Conservation (phyloP, 2,888 invertebrate species). For the Trachelus troglodyta region DNA sequence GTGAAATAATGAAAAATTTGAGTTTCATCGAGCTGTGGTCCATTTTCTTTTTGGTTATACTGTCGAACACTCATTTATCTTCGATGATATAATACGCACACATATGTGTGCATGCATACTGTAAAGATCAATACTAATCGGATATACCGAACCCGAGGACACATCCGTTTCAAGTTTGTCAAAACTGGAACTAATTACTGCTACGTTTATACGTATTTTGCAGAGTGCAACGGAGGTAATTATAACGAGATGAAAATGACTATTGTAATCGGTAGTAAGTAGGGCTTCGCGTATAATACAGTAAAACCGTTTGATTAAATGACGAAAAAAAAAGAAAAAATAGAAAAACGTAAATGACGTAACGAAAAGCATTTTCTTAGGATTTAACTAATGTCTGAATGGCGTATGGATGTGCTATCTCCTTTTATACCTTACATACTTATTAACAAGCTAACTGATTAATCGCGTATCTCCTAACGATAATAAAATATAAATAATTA, state of each 20-base stretch:
- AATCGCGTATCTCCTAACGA: slow-evolving; percentile 3
- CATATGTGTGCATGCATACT: background rate
- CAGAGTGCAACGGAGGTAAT: background rate
- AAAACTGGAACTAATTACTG: background rate
- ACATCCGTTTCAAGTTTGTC: background rate
- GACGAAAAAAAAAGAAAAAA: background rate
- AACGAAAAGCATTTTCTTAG: background rate
- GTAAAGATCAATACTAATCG: background rate
- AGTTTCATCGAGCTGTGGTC: background rate
- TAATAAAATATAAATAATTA: slow-evolving; percentile 1
- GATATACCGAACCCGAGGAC: background rate
- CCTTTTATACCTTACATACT: slow-evolving; percentile 22
- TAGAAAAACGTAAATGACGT: background rate
- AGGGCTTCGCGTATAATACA: slow-evolving; percentile 25
- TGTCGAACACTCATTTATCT: background rate
- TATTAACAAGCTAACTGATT: background rate
- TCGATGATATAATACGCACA: background rate
- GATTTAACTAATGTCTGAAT: slow-evolving; percentile 40
- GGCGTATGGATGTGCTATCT: slow-evolving; percentile 47
- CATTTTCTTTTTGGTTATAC: background rate
- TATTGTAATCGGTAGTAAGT: slow-evolving; percentile 43
- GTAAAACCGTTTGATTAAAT: background rate
- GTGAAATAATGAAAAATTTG: background rate
- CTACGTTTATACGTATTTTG: background rate
- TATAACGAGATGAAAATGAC: background rate